phyloP scores from a whole-genome alignment of 1,140 invertebrate genomes.

The Cardiocondyla obscurior region DNA sequence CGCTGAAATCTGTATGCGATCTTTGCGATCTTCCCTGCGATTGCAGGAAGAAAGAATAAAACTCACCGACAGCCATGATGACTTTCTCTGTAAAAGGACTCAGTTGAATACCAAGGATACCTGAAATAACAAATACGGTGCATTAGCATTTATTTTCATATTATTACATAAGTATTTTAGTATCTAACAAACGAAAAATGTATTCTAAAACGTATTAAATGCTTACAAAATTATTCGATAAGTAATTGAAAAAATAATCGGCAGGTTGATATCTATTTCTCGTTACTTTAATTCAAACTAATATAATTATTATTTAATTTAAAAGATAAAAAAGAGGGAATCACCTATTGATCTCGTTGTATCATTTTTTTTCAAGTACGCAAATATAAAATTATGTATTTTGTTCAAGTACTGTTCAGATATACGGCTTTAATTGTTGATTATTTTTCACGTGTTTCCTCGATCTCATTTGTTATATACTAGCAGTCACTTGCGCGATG shows the following conservation, averaged over 20 bases:
- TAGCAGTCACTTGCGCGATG: not conserved
- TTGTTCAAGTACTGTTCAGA: not conserved
- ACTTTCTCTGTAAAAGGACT: conserved; percentile 62
- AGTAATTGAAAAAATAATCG: not conserved
- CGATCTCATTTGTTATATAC: not conserved
- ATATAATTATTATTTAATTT: not conserved
- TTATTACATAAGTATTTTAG: not conserved
- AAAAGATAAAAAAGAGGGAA: not conserved
- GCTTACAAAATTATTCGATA: not conserved
- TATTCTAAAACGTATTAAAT: not conserved
- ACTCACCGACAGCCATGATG: conserved; percentile 80
- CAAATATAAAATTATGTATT: too few relatives aligned
- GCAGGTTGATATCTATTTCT: not conserved
- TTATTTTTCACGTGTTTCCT: not conserved
- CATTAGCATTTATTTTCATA: not conserved
- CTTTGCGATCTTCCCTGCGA: conserved; percentile 64
- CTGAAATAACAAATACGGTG: conserved; percentile 71
- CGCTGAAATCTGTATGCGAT: conserved; percentile 71
- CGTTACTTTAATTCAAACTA: not conserved
- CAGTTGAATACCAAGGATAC: conserved; percentile 35
- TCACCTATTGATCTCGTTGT: not conserved
- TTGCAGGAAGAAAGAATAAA: conserved; percentile 59
- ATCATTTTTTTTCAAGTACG: not conserved
- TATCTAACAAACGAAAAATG: not conserved
- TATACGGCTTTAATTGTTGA: not conserved